Base-by-base conservation (phyloP, 2,113 vertebrate species). In the Maccullochella peelii region DNA sequence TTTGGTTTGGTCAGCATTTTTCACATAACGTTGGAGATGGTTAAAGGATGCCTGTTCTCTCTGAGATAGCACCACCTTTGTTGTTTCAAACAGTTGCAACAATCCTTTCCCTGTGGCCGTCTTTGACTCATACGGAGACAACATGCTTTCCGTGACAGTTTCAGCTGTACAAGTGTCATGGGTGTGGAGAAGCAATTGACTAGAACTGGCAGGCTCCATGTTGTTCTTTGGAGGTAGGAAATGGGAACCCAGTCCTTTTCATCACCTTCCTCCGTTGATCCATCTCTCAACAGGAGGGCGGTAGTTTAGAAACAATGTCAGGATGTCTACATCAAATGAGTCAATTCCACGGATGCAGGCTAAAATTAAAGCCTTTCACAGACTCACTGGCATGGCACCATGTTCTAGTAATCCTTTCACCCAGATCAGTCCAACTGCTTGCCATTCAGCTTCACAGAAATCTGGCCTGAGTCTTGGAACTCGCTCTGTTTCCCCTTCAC, bases 271-370 rank as follows among this genome's bases (percentile, higher is more conserved):
- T 87, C 76, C 54, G 80, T 70, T 33, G 16, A 76, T 63, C 61
- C 82, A 54, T 70, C 68, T 52, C 68, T 71, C 49, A 54, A 71
- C 2, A 15, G 52, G 18, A 44, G 38, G 52, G 4, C 68, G 50
- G 61, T 74, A 88, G 40, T 85, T 80, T 5, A 76, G 57, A 52
- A 88, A 88, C 2, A 42, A 87, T 70, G 59, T 10, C 66, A 85
- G 36, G 8, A 82, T 7, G 33, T 83, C 30, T 12, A 9, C 5
- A 36, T 71, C 33, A 52, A 65, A 30, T 6, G 42, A 36, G 73
- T 52, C 44, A 38, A 76, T 63, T 2, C 23, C 58, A 65, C 55
- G 30, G 5, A 77, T 77, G 61, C 47, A 77, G 5, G 18, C 59
- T 36, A 36, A 62, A 62, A 36, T 62, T 33, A 33, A 33, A 33